Conservation (phyloP, 2,888 invertebrate genomes). For the Spicauda simplicius region DNA sequence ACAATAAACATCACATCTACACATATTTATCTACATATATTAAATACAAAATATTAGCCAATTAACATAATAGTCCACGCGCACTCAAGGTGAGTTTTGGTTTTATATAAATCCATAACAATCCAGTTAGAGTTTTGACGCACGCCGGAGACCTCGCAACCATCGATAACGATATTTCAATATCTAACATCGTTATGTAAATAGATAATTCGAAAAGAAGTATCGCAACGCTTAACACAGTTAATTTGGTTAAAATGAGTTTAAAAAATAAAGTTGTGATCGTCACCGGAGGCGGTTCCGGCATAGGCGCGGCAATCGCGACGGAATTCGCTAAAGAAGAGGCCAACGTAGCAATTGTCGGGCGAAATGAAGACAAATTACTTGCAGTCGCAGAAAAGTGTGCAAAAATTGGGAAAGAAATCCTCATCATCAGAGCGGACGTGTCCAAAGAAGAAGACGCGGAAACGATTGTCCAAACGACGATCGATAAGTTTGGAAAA, state of each 20-base stretch:
- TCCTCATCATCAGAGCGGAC: constrained; percentile 45
- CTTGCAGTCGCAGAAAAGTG: constrained; percentile 39
- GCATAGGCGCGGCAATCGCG: constrained; percentile 61
- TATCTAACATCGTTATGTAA: too few relatives aligned
- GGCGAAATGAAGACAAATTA: constrained; percentile 42
- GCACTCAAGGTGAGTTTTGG: too few relatives aligned
- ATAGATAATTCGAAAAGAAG: too few relatives aligned
- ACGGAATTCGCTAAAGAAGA: constrained; percentile 54
- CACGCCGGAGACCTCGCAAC: too few relatives aligned
- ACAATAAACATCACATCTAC: too few relatives aligned
- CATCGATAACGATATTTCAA: too few relatives aligned
- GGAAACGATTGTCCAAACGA: constrained; percentile 44
- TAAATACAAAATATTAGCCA: too few relatives aligned
- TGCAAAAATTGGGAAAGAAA: constrained; percentile 22
- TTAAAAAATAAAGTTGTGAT: constrained; percentile 54
- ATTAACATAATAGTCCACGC: too few relatives aligned
- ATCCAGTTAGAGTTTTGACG: too few relatives aligned
- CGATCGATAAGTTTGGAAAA: constrained; percentile 48
- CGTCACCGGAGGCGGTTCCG: constrained; percentile 59
- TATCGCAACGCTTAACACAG: too few relatives aligned
- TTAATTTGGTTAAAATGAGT: constrained; percentile 43
- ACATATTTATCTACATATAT: too few relatives aligned
- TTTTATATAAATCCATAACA: too few relatives aligned
- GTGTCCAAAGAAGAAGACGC: constrained; percentile 37
- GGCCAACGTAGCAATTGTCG: constrained; percentile 55